Base-by-base conservation (phyloP, 2,888 invertebrate species). In the Acrobasis consociella region DNA sequence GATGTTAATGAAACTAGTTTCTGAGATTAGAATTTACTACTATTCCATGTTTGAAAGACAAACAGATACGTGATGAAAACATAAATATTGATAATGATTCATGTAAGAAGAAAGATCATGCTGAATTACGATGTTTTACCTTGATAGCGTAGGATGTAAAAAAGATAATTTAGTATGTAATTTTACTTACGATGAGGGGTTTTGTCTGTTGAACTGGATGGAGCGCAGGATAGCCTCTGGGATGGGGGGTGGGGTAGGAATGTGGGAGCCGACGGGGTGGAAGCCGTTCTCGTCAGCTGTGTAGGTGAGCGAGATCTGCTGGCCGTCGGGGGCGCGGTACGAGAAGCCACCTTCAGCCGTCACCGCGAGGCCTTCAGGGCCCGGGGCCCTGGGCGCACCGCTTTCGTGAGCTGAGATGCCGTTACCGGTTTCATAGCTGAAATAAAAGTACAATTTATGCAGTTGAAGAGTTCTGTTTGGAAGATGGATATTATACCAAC, bases 221-320 rank as follows among this genome's bases (percentile, higher is more conserved):
- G 90, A 93, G 74, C 86, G 83, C 15, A 93, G 77, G 73, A 94
- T 94, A 60, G 89, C 93, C 50, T 91, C 93, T 2, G 94, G 94
- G 70, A 94, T 93, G 15, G 93, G 93, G 3, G 94, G 94, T 2
- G 94, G 92, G 0, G 93, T 94, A 58, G 94, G 94, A 31, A 94
- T 81, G 75, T 94, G 94, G 0, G 91, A 91, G 63, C 94, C 93
- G 65, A 80, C 86, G 58, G 94, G 94, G 75, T 94, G 94, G 88
- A 94, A 95, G 64, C 95, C 95, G 74, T 95, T 94, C 80, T 95
- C 95, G 74, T 95, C 95, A 51, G 95, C 95, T 56, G 93, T 89
- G 86, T 95, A 95, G n/a, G 93, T 88, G 63, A 95, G 82, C 42
- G 93, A 93, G 72, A 94, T 91, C 68, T 93, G 86, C 69, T 93